Base-by-base conservation (phyloP, 2,797 vertebrate genomes). In the Antennarius maculatus region DNA sequence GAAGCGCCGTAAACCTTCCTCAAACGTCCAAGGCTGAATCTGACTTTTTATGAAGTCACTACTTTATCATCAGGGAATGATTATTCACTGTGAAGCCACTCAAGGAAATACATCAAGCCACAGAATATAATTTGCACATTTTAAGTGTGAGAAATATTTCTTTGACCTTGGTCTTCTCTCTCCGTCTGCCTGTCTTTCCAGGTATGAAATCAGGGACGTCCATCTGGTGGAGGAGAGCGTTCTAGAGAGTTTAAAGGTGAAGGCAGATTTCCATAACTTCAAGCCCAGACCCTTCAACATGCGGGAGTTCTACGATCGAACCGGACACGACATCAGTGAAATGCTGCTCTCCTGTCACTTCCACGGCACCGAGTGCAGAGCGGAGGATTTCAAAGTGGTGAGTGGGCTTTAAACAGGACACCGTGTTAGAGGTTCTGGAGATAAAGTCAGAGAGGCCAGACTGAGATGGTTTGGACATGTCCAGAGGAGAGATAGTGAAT, bases 281-380 rank as follows among this genome's bases (percentile, higher is more conserved):
- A 99, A 99, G 69, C 96, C 98, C 18, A 95, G 95, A 17, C 97
- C 96, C 31, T 99, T 99, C 90, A 99, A 98, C 92, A 99, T 99
- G 98, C 79, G 95, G 4, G 98, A 99, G 71, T 99, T 99, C 78
- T 98, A 97, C 0, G 96, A 98, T 80, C 94, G 98, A 0, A 96
- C 97, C 0, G 98, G 98, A 12, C 98, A 99, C 0, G 96, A 98
- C 88, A 96, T 99, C 79, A 91, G 88, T 23, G 97, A 98, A 71
- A 99, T 99, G 98, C 91, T 99, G 69, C 94, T 99, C 13, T 93
- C 95, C 78, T 99, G 98, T 85, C 96, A 95, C 74, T 99, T 96
- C 86, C 94, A 96, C 0, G 97, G 97, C 39, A 92, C 93, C 6
- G 92, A 93, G 2, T 99, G 98, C 88, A 91, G 90, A 12, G 91